Base-by-base conservation (phyloP, 2,888 invertebrate species). In the Uloborus plumipes region DNA sequence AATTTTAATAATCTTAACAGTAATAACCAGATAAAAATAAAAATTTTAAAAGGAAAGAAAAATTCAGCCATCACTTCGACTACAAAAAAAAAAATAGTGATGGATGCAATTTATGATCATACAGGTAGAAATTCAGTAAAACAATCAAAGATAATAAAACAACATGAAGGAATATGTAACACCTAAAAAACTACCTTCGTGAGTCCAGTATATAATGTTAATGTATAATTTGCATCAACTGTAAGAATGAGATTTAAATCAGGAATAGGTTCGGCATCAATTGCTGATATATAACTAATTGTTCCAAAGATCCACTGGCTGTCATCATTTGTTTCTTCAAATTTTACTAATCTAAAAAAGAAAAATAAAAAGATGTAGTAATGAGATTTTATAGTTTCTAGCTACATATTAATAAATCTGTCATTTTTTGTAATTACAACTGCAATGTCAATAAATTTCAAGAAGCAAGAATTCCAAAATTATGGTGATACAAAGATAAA, bases 171-270 rank as follows among this genome's bases (percentile, higher is more conserved):
- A 39, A 15, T 58, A 47, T 16, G 20, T 67, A 15, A 18, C 20
- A 70, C 53, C 53, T 69, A 59, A 74, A 39, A 39, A 39, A 39
- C 39, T 66, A 97, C 93, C 86, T 93, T 91, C 76, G 91, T 92
- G 16, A 93, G 91, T 7, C 97, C 97, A 0, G 95, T 95, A 89
- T 97, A 97, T 74, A 98, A 90, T 53, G 93, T 92, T 39, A 97
- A 92, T 86, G 93, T 93, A 18, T 94, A 94, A 82, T 92, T 92
- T 53, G 93, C 92, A 89, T 97, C 96, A 62, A 97, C 91, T 61
- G 95, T 91, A 0, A 95, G 94, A 74, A 96, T 92, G 94, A 97
- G 94, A 87, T 94, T 93, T 87, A 95, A 90, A 87, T 91, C 93
- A 49, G 93, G 92, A 86, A 97, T 89, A 58, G 93, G 92, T 18